Conservation (phyloP, 1,140 invertebrate genomes). For the Drosophila pseudoananassae region DNA sequence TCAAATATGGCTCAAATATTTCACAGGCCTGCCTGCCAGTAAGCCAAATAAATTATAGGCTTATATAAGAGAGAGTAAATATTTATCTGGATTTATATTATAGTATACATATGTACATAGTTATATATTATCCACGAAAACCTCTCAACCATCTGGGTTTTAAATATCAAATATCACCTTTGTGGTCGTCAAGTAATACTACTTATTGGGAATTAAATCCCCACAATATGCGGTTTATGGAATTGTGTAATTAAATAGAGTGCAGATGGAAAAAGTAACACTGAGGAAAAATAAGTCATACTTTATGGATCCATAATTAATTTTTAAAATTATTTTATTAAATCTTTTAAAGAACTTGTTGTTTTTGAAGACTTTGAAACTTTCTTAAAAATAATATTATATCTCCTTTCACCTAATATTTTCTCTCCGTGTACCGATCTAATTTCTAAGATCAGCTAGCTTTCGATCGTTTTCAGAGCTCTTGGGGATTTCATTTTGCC, state of each 20-base stretch:
- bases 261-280: neutral
- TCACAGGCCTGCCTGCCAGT: neutral
- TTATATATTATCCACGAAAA: neutral
- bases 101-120: no score
- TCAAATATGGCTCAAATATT: neutral
- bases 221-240: neutral
- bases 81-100: neutral
- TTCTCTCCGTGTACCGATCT: neutral
- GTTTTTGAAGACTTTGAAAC: no score
- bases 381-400: no score
- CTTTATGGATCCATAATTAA: no score
- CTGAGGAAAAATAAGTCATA: neutral
- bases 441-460: neutral
- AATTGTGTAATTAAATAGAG: neutral
- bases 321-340: no score
- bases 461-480: neutral
- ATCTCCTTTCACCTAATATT: neutral
- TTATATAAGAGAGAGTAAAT: no score
- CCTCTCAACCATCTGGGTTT: neutral
- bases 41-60: neutral
- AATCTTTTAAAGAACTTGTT: no score
- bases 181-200: neutral
- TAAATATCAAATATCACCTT: neutral
- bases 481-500: constrained; percentile 26
- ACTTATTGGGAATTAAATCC: neutral